Evolutionary conservation across 1,140 invertebrate species (phyloP), one percentile per base, ranked within the genome.

Genomic region (Temnothorax longispinosus): DNA sequence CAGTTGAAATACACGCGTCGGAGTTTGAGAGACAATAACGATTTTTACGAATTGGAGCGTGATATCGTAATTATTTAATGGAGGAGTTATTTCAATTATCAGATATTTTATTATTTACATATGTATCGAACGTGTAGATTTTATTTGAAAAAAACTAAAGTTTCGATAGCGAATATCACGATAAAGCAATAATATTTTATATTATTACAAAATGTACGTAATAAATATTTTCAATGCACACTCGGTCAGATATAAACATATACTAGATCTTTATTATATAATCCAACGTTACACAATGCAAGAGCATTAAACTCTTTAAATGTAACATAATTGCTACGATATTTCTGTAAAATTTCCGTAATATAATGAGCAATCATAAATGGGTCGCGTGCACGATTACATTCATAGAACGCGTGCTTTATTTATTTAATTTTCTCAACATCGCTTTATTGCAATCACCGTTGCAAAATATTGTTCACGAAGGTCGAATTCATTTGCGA

Each of bases 401-500:
- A 11, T 72, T 72, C 50, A 56, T n/a, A 10, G n/a, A 58, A 76
- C 41, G 18, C 5, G 32, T 10, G 32, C 11, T 74, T 75, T 58
- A 41, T 75, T 75, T 75, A 41, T 38, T 10, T n/a, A 18, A 60
- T 78, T 65, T 35, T 78, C 18, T 21, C 27, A n/a, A 38, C 56
- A 13, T 35, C 32, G 47, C 21, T 13, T 38, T 27, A 54, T 71
- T 71, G 32, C 47, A 71, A 71, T 71, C 13, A 32, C 27, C 38
- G 52, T 71, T 54, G 64, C 77, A 54, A 81, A 81, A 81, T 41
- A 27, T 54, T n/a, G 21, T 8, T 62, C 50, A 11, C 21, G n/a
- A 54, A 32, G 18, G 18, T 11, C 62, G 32, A 52, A 71, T 81
- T 65, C n/a, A 80, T 67, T 56, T 81, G 13, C 35, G 27, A 71